Conservation (phyloP, 2,113 vertebrate species). For the Paraplagusia blochii region DNA sequence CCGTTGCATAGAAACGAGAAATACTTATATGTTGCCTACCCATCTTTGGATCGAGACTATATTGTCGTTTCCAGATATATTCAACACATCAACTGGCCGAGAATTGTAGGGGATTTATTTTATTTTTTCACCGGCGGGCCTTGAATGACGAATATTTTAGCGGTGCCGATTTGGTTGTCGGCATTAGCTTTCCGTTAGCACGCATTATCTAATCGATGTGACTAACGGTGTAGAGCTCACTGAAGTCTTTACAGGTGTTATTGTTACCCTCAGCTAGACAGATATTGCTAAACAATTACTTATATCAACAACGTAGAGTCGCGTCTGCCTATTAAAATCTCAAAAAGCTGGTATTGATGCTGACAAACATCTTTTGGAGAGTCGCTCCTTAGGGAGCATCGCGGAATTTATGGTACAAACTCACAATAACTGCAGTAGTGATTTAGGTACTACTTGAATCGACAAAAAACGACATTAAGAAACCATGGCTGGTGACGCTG, state of each 20-base stretch:
- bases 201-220: background rate
- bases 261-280: background rate
- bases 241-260: background rate
- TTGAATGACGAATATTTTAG: background rate
- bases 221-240: background rate
- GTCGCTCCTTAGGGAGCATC: background rate
- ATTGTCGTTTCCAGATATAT: background rate
- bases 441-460: background rate
- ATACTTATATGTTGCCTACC: background rate
- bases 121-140: rapidly evolving
- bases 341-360: constrained; percentile 4
- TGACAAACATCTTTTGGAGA: background rate
- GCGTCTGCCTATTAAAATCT: background rate
- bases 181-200: constrained; percentile 12
- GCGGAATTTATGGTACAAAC: background rate
- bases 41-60: background rate
- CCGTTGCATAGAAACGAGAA: constrained; percentile 74
- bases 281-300: background rate
- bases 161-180: background rate
- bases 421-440: background rate
- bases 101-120: background rate
- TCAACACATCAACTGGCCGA: rapidly evolving
- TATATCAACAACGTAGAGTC: too few species aligned
- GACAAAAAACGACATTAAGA: background rate
- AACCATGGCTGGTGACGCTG: constrained; percentile 72